phyloP scores from a whole-genome alignment of 2,888 invertebrate genomes.

The Taenaris catops region DNA sequence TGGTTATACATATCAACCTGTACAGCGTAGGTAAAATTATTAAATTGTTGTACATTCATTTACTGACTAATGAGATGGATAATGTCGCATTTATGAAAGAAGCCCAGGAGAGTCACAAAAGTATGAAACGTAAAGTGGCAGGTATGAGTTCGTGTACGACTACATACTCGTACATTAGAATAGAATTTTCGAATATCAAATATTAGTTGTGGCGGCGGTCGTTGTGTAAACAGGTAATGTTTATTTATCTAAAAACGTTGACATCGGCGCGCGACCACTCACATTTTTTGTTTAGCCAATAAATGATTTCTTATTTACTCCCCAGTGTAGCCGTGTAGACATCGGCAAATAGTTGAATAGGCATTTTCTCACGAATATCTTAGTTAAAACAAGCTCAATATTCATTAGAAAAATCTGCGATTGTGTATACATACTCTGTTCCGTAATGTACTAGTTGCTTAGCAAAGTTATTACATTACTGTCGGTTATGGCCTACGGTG shows the following conservation, averaged over 20 bases:
- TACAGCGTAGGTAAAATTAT: too few relatives aligned
- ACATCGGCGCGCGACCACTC: conserved; percentile 67
- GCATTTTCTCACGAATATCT: conserved; percentile 38
- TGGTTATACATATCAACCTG: too few relatives aligned
- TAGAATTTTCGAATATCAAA: conserved; percentile 77
- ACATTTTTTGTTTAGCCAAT: conserved; percentile 72
- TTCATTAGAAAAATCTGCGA: too few relatives aligned
- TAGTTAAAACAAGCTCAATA: too few relatives aligned
- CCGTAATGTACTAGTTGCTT: background rate
- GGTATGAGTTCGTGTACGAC: conserved; percentile 47
- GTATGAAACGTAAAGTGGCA: conserved; percentile 51
- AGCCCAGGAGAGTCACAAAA: conserved; percentile 70
- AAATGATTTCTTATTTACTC: conserved; percentile 73
- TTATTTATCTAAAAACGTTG: conserved; percentile 74
- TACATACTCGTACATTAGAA: conserved; percentile 75
- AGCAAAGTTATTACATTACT: too few relatives aligned
- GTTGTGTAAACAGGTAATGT: conserved; percentile 72
- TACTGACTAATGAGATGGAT: too few relatives aligned
- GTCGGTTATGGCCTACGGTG: conserved; percentile 28
- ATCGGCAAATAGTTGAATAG: conserved; percentile 46
- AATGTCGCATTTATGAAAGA: too few relatives aligned
- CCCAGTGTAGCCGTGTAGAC: conserved; percentile 57
- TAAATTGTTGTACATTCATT: too few relatives aligned
- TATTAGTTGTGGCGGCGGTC: conserved; percentile 74
- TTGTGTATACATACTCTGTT: too few relatives aligned